A percentile compares a stretch with the other conserved stretches of the same genome.
These are phyloP conservation scores for Pheucticus melanocephalus DNA, from an alignment of 2,113 vertebrate genomes.

Conservation along the genomic window DNA sequence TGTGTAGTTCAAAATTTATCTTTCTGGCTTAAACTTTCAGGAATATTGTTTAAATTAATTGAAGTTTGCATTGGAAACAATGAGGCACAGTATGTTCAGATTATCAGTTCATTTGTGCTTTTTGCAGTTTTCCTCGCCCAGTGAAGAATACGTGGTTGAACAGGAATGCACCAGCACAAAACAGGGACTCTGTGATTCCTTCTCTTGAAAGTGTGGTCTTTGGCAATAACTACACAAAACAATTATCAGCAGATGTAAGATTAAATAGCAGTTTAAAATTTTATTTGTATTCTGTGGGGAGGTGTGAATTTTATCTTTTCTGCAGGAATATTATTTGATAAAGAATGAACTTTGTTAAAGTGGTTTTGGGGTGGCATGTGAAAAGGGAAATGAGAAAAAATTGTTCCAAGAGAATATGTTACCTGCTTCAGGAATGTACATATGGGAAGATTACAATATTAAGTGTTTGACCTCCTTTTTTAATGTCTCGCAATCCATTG, in stretches of 20 bases:
- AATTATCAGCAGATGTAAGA: conserved; percentile 94
- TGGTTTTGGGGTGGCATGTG: not conserved
- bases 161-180: conserved; percentile 92
- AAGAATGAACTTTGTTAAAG: not conserved
- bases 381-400: not conserved
- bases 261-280: not conserved
- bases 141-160: conserved; percentile 96
- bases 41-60: not conserved
- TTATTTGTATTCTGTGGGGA: not conserved
- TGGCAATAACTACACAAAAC: conserved; percentile 90
- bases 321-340: not conserved
- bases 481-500: not conserved
- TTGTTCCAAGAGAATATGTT: not conserved
- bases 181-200: conserved; percentile 91
- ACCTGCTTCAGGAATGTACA: not conserved
- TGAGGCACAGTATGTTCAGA: not conserved
- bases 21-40: not conserved
- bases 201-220: conserved; percentile 94
- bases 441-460: not conserved
- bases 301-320: not conserved
- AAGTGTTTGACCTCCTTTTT: not conserved
- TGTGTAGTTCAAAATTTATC: not conserved
- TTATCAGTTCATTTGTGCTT: not conserved
- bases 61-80: not conserved
- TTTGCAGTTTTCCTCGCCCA: conserved; percentile 89